Conservation (phyloP, 2,888 invertebrate species). For the Ephialtes manifestator region DNA sequence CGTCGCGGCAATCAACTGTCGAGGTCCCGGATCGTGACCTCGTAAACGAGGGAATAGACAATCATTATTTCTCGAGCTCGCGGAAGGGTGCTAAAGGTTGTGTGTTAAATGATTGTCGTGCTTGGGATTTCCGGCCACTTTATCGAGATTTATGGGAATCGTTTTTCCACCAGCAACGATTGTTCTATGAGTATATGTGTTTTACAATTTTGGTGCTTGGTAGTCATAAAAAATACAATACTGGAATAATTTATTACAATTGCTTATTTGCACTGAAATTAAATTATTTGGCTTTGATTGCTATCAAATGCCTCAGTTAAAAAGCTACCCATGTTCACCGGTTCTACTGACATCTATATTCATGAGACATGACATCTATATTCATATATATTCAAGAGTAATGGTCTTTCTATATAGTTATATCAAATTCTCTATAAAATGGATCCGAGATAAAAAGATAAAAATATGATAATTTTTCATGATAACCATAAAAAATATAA, state of each 20-base stretch:
- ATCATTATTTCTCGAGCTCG: conserved; percentile 27
- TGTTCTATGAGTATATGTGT: not conserved
- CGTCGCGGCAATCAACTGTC: conserved; percentile 17
- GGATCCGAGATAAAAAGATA: too few species aligned
- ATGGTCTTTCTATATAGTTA: too few species aligned
- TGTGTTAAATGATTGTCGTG: conserved; percentile 34
- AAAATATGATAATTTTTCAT: too few species aligned
- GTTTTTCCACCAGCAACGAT: not conserved
- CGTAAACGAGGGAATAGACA: conserved; percentile 57
- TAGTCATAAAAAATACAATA: conserved; percentile 10
- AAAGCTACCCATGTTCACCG: too few species aligned
- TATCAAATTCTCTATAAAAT: too few species aligned
- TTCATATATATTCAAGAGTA: too few species aligned
- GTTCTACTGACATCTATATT: too few species aligned
- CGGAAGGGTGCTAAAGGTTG: conserved; percentile 38
- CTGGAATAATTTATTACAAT: not conserved
- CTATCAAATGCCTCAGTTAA: too few species aligned
- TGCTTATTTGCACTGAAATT: too few species aligned
- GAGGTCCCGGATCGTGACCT: conserved; percentile 54
- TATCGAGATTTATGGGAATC: conserved; percentile 50
- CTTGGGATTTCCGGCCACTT: conserved; percentile 49
- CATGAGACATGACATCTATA: too few species aligned
- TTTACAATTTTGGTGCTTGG: not conserved
- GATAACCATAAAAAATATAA: not conserved
- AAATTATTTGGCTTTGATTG: not conserved